Percentiles rank a stretch among this genome's conserved stretches.
Evolutionary conservation across 2,113 vertebrate species (phyloP).

Genomic region (Ailurus styani): DNA sequence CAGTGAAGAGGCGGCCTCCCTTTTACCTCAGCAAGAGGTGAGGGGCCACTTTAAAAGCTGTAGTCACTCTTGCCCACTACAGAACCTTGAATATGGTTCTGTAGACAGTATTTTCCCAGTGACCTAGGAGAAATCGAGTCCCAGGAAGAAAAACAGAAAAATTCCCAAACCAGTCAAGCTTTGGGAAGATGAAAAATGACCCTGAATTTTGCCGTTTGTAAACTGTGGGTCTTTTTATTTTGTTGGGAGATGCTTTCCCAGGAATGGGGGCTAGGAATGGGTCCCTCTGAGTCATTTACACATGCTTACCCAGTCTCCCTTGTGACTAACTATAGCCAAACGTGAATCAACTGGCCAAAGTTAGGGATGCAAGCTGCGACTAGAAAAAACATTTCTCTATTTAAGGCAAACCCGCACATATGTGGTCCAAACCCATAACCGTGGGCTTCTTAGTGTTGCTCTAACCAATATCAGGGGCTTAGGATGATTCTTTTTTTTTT

Average conservation of each 20-base stretch:
- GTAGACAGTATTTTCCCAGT: neutral
- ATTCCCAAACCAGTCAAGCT: neutral
- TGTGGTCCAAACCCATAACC: neutral
- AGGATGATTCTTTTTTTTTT: neutral
- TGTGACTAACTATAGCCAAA: constrained; percentile 15
- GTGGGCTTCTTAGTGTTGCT: neutral
- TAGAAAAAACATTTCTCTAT: neutral
- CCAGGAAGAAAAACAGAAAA: neutral
- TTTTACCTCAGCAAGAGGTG: neutral
- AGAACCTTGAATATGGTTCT: neutral
- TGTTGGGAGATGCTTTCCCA: constrained; percentile 39
- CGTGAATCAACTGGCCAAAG: neutral
- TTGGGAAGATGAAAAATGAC: neutral
- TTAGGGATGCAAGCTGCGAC: neutral
- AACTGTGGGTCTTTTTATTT: constrained; percentile 24
- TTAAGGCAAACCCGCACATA: neutral
- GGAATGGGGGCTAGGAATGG: neutral
- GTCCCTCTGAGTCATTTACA: constrained; percentile 24
- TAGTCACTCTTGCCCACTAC: neutral
- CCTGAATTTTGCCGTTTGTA: constrained; percentile 16
- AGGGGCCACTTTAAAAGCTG: neutral
- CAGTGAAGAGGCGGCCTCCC: neutral
- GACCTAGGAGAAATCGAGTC: neutral
- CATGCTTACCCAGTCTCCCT: neutral
- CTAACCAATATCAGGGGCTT: neutral